Base-by-base conservation (phyloP, 1,140 invertebrate species). In the Cataglyphis hispanica region DNA sequence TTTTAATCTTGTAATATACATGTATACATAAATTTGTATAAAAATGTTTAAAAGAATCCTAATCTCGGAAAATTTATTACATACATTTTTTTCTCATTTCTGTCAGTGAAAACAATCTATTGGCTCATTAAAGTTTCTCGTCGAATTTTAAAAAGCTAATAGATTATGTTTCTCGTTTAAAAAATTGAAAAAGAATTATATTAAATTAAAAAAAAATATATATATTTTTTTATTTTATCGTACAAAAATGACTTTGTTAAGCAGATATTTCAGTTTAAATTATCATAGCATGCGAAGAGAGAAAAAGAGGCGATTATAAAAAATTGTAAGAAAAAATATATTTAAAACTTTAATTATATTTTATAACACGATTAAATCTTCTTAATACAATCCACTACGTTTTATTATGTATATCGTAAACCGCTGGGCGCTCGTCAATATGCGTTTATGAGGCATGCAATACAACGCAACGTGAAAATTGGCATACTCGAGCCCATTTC, bases 401-500 rank as follows among this genome's bases (percentile, higher is more conserved):
- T 80, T 67, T 27, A 40, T 1, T 40, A 22, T 27, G 10, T 40
- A 22, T 27, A 40, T 80, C 16, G 34, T 43, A 64, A 78, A 58
- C 22, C 50, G 37, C 58, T 31, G 40, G 6, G 13, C 27, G 27
- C 27, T 76, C 37, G 37, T 76, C 56, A 66, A 67, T 13, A 13
- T 22, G 27, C 37, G 37, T 74, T 83, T 83, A 43, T 60, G 37
- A 74, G 34, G 67, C 7, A 16, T 46, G 61, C 13, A 27, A 40
- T 16, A 22, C 58, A 7, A 77, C 27, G 25, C 13, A 72, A 40
- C 19, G 67, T 27, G 37, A 37, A 74, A 60, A 74, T 83, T 77
- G 58, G 43, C 72, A 40, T 84, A 64, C 40, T 77, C 72, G 43
- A 56, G 11, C n/a, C 22, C 25, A 31, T 22, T 53, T 84, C 77